Percentiles rank a stretch among this genome's conserved stretches.
These are phyloP conservation scores for Halichoerus grypus DNA, from an alignment of 2,113 vertebrate genomes.

Conservation along the genomic window DNA sequence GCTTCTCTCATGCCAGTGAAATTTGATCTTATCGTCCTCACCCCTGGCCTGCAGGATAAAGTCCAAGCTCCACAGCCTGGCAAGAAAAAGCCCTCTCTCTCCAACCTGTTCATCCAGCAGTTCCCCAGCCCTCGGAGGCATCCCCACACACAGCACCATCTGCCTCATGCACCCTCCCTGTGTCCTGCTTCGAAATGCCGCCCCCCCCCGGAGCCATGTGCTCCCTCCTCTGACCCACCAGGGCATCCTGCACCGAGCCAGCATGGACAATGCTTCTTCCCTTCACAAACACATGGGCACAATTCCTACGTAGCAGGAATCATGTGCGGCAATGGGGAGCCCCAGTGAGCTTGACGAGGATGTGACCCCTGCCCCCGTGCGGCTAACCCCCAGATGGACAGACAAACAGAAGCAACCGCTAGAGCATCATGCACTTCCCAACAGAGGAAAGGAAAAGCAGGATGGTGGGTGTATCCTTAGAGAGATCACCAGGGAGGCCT, in stretches of 20 bases:
- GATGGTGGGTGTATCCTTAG: neutral
- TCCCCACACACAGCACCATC: rapidly evolving
- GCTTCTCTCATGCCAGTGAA: neutral
- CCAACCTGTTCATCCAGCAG: neutral
- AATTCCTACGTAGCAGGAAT: rapidly evolving
- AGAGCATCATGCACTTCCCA: neutral
- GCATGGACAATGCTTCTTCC: rapidly evolving
- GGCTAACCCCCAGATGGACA: neutral
- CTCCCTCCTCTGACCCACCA: neutral
- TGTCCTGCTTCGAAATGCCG: neutral
- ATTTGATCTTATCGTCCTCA: neutral
- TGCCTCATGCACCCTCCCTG: neutral
- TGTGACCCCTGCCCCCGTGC: rapidly evolving
- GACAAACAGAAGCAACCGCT: neutral
- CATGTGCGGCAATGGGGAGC: rapidly evolving
- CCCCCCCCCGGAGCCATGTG: rapidly evolving
- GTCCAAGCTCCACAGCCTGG: neutral
- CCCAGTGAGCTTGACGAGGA: no score
- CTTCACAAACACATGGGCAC: neutral
- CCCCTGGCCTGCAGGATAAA: neutral
- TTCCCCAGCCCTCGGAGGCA: neutral
- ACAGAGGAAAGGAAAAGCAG: neutral
- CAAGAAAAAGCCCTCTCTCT: neutral
- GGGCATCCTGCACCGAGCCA: neutral
- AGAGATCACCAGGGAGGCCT: rapidly evolving